These are phyloP conservation scores for Channa maculata DNA, from an alignment of 2,113 vertebrate species.

Conservation along the genomic window DNA sequence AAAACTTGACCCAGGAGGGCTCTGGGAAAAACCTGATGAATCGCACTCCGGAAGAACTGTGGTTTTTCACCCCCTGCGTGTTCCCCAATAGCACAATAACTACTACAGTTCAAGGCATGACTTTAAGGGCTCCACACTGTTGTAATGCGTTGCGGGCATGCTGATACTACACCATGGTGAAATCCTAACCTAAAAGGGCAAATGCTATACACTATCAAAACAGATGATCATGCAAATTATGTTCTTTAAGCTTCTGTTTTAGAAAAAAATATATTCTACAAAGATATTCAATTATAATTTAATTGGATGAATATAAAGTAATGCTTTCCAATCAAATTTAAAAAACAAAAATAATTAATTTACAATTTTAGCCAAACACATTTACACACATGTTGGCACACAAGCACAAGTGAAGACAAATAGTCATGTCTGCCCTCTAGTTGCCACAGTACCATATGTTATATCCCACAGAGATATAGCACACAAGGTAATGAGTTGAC, in stretches of 20 bases:
- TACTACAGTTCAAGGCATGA: constrained; percentile 94
- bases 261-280: not conserved
- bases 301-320: not conserved
- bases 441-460: constrained; percentile 68
- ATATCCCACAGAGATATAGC: constrained; percentile 9
- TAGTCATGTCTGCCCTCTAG: constrained; percentile 81
- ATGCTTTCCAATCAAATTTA: not conserved
- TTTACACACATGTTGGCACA: constrained; percentile 14
- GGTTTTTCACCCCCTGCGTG: constrained; percentile 81
- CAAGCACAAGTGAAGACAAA: constrained; percentile 38
- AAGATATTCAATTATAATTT: not conserved
- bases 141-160: constrained; percentile 89
- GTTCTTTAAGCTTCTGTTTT: not conserved
- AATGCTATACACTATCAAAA: not conserved
- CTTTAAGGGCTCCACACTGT: constrained; percentile 86
- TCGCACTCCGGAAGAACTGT: constrained; percentile 91
- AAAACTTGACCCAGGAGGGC: constrained; percentile 98
- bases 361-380: not conserved
- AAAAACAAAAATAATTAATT: too few relatives aligned
- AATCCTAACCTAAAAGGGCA: constrained; percentile 27
- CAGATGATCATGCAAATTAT: not conserved
- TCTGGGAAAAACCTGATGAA: constrained; percentile 99
- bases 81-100: constrained; percentile 91
- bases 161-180: constrained; percentile 65
- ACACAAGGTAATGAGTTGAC: not conserved